phyloP scores from a whole-genome alignment of 2,113 vertebrate species.

The Bos javanicus region DNA sequence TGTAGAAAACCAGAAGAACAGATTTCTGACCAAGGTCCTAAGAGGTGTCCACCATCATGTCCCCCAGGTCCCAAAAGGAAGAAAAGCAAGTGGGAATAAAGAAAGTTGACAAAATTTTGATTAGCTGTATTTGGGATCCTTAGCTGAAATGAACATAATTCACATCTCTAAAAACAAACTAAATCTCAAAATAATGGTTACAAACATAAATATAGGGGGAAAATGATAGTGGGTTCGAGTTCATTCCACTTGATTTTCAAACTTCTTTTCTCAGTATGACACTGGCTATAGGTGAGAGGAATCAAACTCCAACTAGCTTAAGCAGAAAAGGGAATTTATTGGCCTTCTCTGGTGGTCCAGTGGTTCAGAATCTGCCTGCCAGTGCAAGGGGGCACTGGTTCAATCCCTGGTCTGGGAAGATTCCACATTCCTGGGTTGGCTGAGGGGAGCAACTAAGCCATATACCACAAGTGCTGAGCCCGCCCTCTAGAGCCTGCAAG shows the following conservation, averaged over 20 bases:
- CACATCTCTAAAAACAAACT: neutral
- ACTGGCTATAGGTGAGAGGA: neutral
- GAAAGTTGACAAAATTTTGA: neutral
- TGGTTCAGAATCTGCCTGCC: neutral
- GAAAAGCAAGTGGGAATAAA: neutral
- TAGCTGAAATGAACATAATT: conserved; percentile 7
- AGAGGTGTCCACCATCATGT: neutral
- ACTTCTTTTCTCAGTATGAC: neutral
- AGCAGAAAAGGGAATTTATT: neutral
- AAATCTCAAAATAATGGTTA: neutral
- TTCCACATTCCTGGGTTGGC: neutral
- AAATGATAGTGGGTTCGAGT: neutral
- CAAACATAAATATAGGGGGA: neutral
- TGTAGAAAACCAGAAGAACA: neutral
- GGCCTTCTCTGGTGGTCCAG: neutral
- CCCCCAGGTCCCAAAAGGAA: neutral
- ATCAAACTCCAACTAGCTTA: neutral
- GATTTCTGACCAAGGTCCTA: neutral
- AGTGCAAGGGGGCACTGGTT: neutral
- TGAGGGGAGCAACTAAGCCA: fast-evolving
- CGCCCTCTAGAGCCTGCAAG: neutral
- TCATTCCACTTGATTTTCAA: neutral
- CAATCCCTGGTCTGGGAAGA: neutral
- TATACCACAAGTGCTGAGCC: neutral
- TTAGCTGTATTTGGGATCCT: neutral